phyloP scores from a whole-genome alignment of 2,113 vertebrate genomes.

The Anguilla japonica region DNA sequence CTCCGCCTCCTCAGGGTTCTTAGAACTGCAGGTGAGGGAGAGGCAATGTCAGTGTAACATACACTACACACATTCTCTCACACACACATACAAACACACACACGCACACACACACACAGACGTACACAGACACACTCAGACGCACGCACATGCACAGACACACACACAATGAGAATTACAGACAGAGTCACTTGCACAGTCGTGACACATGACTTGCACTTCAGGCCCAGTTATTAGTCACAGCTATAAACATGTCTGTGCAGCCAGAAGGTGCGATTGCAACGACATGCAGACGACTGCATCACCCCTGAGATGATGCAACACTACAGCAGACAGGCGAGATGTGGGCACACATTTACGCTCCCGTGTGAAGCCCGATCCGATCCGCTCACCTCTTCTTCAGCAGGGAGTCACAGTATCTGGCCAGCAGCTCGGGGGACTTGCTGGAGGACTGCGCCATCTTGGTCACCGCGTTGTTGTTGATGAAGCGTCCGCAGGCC shows the following conservation, averaged over 20 bases:
- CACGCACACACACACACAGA: not conserved
- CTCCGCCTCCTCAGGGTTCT: constrained; percentile 97
- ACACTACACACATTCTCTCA: not conserved
- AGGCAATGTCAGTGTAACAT: not conserved
- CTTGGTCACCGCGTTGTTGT: constrained; percentile 97
- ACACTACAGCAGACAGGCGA: too few relatives aligned
- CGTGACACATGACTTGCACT: too few relatives aligned
- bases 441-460: constrained; percentile 99
- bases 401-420: constrained; percentile 95
- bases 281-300: too few relatives aligned
- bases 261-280: too few relatives aligned
- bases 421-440: constrained; percentile 91
- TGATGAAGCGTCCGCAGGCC: constrained; percentile 98
- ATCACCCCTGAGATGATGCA: too few relatives aligned
- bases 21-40: constrained; percentile 75
- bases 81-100: not conserved
- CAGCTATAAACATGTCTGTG: too few relatives aligned
- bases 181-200: too few relatives aligned
- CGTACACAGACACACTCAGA: not conserved
- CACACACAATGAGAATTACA: not conserved
- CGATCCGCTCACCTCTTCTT: constrained; percentile 85
- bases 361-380: not conserved
- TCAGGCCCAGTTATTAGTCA: too few relatives aligned
- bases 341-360: too few relatives aligned
- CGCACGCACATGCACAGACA: not conserved